These are phyloP conservation scores for Esperia sulphurella DNA, from an alignment of 2,888 invertebrate genomes.

Conservation along the genomic window DNA sequence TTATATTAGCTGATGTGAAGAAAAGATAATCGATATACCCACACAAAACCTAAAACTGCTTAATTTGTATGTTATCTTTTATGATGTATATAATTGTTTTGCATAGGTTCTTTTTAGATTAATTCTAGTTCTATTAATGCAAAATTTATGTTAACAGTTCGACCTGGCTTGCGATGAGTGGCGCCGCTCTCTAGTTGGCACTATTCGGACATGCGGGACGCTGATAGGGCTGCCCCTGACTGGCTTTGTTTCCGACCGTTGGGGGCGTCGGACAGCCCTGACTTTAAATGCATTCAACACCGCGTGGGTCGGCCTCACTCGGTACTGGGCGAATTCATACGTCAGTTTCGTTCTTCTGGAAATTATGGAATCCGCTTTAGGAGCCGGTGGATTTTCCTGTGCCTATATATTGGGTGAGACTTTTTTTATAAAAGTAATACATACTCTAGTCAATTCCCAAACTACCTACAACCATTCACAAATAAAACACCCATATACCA, in stretches of 20 bases:
- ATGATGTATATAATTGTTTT: too few species aligned
- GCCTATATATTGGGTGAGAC: slow-evolving; percentile 83
- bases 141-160: slow-evolving; percentile 35
- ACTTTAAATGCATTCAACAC: slow-evolving; percentile 77
- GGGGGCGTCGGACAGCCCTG: slow-evolving; percentile 80
- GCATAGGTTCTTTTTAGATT: too few species aligned
- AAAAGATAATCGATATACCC: too few species aligned
- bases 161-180: slow-evolving; percentile 82
- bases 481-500: too few species aligned
- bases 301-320: slow-evolving; percentile 80
- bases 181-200: slow-evolving; percentile 85
- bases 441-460: too few species aligned
- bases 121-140: neutral
- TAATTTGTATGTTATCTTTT: too few species aligned
- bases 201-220: slow-evolving; percentile 83
- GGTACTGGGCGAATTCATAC: slow-evolving; percentile 80
- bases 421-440: too few species aligned
- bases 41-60: too few species aligned
- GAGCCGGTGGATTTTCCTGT: slow-evolving; percentile 83
- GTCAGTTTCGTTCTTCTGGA: slow-evolving; percentile 82
- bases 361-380: slow-evolving; percentile 82
- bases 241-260: slow-evolving; percentile 86
- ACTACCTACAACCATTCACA: too few species aligned
- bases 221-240: slow-evolving; percentile 83
- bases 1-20: too few species aligned